Base-by-base conservation (phyloP, 2,797 vertebrate genomes). In the Silurus aristotelis region DNA sequence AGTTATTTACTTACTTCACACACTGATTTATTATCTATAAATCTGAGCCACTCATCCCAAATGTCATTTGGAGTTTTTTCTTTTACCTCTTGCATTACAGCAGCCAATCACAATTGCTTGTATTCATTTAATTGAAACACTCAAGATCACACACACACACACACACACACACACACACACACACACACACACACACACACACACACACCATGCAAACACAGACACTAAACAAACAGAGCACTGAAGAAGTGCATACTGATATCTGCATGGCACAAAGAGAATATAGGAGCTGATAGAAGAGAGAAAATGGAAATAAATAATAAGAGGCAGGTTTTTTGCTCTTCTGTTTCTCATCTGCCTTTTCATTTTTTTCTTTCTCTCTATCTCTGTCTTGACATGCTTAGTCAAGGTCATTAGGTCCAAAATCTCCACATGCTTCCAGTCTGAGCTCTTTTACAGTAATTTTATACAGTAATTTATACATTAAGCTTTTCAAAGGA, bases 221-320 rank as follows among this genome's bases (percentile, higher is more conserved):
- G 52, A 87, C 61, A 82, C n/a, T 17, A 43, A 58, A 58, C 27
- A 70, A 84, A 61, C 20, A 85, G 52, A 72, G 56, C 88, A 83
- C 87, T 64, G 52, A 71, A 86, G 55, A 89, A 92, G 86, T 89
- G 89, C 66, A 87, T 84, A 73, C 72, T 67, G 31, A 88, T 63
- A 85, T 86, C 87, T 77, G 87, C 76, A 89, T 85, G 80, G 82
- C 4, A 61, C 80, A 85, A 46, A 83, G 70, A 72, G 73, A 61
- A 43, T 80, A 64, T 22, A 27, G 80, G 31, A 84, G 66, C 73
- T 83, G 60, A 83, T 17, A 7, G 48, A 55, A 19, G 75, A 80
- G 60, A 80, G 68, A 20, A 83, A 72, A 58, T 76, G 56, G 3
- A 14, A 75, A 55, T 9, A 75, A 48, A 77, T 81, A 84, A 73